Conservation (phyloP, 2,113 vertebrate species). For the Pelusios castaneus region DNA sequence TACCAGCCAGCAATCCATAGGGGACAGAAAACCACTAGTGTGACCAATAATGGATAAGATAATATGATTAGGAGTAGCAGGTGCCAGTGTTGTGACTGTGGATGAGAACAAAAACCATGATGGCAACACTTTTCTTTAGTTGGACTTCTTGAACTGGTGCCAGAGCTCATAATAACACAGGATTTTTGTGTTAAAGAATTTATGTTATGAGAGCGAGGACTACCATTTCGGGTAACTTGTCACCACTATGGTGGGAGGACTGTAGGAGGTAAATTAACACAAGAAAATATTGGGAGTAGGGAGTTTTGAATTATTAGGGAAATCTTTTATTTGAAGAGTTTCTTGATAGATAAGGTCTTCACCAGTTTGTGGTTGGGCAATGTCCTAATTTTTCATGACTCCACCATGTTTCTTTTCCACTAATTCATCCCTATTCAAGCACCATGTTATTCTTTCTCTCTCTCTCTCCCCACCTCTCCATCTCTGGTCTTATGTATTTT, state of each 20-base stretch:
- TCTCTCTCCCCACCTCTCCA: not conserved
- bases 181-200: not conserved
- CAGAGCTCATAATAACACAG: not conserved
- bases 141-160: not conserved
- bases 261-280: not conserved
- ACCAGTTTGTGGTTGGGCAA: not conserved
- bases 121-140: not conserved
- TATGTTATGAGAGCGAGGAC: not conserved
- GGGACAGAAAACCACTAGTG: not conserved
- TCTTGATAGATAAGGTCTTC: not conserved
- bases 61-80: not conserved
- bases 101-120: not conserved
- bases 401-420: not conserved
- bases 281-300: not conserved
- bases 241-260: not conserved
- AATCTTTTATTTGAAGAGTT: not conserved
- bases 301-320: not conserved
- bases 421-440: not conserved
- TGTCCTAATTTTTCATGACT: not conserved
- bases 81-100: not conserved
- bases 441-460: not conserved
- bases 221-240: not conserved
- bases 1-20: not conserved
- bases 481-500: not conserved
- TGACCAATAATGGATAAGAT: not conserved